These are phyloP conservation scores for Tenthredo mesomela DNA, from an alignment of 2,888 invertebrate species.

Conservation along the genomic window DNA sequence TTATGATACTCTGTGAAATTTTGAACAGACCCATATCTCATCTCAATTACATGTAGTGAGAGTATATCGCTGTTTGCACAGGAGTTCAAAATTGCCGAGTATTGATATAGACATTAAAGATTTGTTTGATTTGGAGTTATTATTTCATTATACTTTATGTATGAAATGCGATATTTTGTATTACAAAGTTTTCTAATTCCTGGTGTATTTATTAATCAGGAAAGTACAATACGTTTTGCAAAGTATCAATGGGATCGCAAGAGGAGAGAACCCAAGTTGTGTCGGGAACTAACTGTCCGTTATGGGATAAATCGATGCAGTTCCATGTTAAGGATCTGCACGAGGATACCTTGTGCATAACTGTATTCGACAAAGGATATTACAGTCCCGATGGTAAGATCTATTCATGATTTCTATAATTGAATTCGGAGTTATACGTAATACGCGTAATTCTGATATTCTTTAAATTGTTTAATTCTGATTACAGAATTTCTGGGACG, in stretches of 20 bases:
- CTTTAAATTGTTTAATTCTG: constrained; percentile 50
- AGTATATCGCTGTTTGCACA: too few relatives aligned
- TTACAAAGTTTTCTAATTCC: constrained; percentile 10
- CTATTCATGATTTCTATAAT: constrained; percentile 38
- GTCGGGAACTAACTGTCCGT: constrained; percentile 80
- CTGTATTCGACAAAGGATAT: constrained; percentile 85
- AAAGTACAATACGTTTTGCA: constrained; percentile 86
- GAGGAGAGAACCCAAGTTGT: constrained; percentile 84
- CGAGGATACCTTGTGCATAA: constrained; percentile 85
- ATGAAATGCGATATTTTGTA: neutral
- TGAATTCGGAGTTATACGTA: neutral
- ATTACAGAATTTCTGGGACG: constrained; percentile 85
- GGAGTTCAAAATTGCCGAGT: too few relatives aligned
- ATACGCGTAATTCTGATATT: neutral
- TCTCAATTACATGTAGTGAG: neutral
- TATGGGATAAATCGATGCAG: constrained; percentile 89
- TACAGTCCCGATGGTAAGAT: constrained; percentile 86
- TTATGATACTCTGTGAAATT: neutral
- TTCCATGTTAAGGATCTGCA: constrained; percentile 85
- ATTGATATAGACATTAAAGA: neutral
- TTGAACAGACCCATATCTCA: neutral
- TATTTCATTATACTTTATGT: constrained; percentile 6
- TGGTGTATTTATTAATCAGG: constrained; percentile 73
- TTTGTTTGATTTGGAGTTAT: neutral
- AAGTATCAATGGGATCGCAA: constrained; percentile 86